These are phyloP conservation scores for Syrphus vitripennis DNA, from an alignment of 2,888 invertebrate species.

Conservation along the genomic window DNA sequence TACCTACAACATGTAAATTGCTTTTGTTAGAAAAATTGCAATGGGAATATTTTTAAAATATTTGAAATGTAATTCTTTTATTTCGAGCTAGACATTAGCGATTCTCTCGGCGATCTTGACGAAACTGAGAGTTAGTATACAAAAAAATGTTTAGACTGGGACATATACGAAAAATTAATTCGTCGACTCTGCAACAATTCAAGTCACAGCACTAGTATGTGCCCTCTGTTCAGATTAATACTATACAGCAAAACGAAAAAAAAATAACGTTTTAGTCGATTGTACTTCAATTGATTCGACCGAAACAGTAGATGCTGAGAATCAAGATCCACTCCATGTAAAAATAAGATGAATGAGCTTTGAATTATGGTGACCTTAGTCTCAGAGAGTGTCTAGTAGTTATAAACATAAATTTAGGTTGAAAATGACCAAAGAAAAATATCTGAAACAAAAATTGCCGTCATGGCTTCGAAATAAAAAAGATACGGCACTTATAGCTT, in stretches of 20 bases:
- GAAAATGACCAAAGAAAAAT: too few species aligned
- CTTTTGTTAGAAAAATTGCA: not conserved
- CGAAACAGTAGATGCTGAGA: conserved; percentile 60
- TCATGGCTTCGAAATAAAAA: too few species aligned
- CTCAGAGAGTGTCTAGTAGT: too few species aligned
- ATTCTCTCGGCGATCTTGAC: conserved; percentile 67
- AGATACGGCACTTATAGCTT: too few species aligned
- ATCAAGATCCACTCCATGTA: conserved; percentile 18
- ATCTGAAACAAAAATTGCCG: too few species aligned
- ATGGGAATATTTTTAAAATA: not conserved
- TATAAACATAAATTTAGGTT: too few species aligned
- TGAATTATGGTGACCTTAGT: not conserved
- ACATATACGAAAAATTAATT: conserved; percentile 62
- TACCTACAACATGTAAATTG: too few species aligned
- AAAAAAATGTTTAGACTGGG: conserved; percentile 41
- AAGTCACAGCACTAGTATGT: conserved; percentile 66
- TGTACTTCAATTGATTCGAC: conserved; percentile 70
- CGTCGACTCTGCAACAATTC: conserved; percentile 65
- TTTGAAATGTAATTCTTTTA: not conserved
- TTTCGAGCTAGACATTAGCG: conserved; percentile 29
- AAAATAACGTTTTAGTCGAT: conserved; percentile 57
- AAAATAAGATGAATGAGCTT: not conserved
- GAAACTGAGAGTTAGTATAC: conserved; percentile 64
- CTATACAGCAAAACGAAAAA: conserved; percentile 48
- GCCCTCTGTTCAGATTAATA: conserved; percentile 68